Evolutionary conservation across 1,140 invertebrate species (phyloP).

Genomic region (Macrobrachium nipponense): DNA sequence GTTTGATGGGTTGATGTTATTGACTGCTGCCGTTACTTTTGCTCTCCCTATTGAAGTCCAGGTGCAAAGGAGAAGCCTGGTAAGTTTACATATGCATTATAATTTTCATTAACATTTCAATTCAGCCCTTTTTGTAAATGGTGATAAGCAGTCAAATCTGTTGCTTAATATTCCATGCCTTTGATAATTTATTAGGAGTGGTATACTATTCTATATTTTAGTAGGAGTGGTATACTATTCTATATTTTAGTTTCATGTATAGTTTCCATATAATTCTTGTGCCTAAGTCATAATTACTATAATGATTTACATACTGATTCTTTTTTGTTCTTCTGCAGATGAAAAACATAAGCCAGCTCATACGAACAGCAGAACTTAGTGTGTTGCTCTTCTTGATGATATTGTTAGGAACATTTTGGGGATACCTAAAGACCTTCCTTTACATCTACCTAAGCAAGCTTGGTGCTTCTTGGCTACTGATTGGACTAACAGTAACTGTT

Average conservation of each 20-base stretch:
- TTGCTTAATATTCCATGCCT: not conserved
- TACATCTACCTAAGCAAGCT: slow-evolving; percentile 75
- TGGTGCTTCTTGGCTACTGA: slow-evolving; percentile 73
- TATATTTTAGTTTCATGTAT: too few relatives aligned
- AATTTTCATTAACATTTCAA: not conserved
- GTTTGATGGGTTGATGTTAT: slow-evolving; percentile 74
- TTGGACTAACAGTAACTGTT: slow-evolving; percentile 77
- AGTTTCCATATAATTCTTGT: too few relatives aligned
- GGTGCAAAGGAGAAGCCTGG: slow-evolving; percentile 57
- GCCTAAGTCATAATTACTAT: not conserved
- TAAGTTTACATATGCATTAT: slow-evolving; percentile 8
- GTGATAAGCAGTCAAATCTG: not conserved
- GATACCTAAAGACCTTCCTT: slow-evolving; percentile 81
- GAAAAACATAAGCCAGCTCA: slow-evolving; percentile 64
- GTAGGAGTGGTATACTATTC: too few relatives aligned
- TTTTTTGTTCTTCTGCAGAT: slow-evolving; percentile 37
- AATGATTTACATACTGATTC: too few relatives aligned
- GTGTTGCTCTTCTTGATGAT: slow-evolving; percentile 78
- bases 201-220: too few relatives aligned
- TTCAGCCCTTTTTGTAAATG: not conserved
- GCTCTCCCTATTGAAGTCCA: slow-evolving; percentile 64
- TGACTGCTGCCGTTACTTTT: slow-evolving; percentile 75
- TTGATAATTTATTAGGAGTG: too few relatives aligned
- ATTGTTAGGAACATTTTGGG: slow-evolving; percentile 81
- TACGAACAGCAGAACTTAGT: slow-evolving; percentile 77